phyloP scores from a whole-genome alignment of 2,113 vertebrate species.

The Hippotragus niger region DNA sequence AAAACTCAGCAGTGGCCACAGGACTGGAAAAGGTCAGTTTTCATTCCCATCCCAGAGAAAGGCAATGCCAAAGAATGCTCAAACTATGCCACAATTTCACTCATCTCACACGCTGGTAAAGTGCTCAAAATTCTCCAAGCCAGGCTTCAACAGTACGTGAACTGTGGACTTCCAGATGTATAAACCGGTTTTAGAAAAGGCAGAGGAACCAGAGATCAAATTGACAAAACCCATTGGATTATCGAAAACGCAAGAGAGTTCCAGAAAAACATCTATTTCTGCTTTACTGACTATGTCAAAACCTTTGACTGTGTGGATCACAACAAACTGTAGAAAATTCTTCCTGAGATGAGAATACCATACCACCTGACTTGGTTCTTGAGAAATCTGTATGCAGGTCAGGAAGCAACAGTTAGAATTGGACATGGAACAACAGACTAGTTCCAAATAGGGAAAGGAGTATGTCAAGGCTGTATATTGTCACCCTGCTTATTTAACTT shows the following conservation, averaged over 20 bases:
- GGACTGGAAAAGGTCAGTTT: not conserved
- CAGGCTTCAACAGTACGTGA: not conserved
- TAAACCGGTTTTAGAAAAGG: not conserved
- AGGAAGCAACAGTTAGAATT: not conserved
- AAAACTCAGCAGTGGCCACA: not conserved
- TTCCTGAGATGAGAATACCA: not conserved
- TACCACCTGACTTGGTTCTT: not conserved
- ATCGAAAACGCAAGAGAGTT: not conserved
- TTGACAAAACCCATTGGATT: not conserved
- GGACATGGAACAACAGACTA: not conserved
- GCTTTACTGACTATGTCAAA: not conserved
- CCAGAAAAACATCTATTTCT: not conserved
- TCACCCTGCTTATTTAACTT: not conserved
- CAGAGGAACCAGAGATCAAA: not conserved
- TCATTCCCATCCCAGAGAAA: not conserved
- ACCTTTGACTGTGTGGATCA: not conserved
- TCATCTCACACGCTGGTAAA: not conserved
- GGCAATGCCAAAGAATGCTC: not conserved
- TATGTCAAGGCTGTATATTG: not conserved
- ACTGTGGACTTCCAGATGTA: not conserved
- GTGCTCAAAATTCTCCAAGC: not conserved
- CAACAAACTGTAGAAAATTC: not conserved
- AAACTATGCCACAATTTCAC: fast-evolving
- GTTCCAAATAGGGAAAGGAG: not conserved
- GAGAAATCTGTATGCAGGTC: not conserved